phyloP scores from a whole-genome alignment of 2,888 invertebrate genomes.

The Steinernema hermaphroditum region DNA sequence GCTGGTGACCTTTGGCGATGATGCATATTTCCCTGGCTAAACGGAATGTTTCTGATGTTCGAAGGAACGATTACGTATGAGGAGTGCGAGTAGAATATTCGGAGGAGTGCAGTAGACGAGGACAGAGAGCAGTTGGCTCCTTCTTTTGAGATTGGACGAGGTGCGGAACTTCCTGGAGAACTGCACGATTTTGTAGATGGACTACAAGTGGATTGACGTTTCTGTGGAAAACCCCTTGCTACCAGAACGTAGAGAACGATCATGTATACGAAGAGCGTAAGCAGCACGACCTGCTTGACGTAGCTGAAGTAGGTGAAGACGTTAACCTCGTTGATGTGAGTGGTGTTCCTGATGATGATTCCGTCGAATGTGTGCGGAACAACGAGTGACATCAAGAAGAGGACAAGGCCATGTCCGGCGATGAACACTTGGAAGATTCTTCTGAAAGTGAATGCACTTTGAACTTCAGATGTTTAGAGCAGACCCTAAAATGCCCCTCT shows the following conservation, averaged over 20 bases:
- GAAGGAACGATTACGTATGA: too few species aligned
- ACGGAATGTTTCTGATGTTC: too few species aligned
- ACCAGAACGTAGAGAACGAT: slow-evolving; percentile 1
- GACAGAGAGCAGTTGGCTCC: not conserved
- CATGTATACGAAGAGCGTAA: not conserved
- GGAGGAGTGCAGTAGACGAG: too few species aligned
- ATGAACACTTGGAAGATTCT: not conserved
- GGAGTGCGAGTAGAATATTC: too few species aligned
- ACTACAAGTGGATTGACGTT: not conserved
- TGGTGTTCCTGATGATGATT: not conserved
- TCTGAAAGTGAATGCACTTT: not conserved
- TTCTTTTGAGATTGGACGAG: not conserved
- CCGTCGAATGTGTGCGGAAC: not conserved
- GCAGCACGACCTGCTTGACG: not conserved
- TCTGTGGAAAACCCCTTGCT: not conserved
- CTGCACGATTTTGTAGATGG: not conserved
- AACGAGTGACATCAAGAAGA: not conserved
- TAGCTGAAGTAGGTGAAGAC: not conserved
- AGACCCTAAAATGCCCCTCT: too few species aligned
- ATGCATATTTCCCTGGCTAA: too few species aligned
- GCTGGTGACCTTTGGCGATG: too few species aligned
- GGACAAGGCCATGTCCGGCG: not conserved
- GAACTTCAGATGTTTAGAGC: too few species aligned
- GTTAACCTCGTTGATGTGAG: too few species aligned
- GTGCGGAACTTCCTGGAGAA: not conserved